phyloP scores from a whole-genome alignment of 1,140 invertebrate genomes.

The Rhizoglyphus robini region DNA sequence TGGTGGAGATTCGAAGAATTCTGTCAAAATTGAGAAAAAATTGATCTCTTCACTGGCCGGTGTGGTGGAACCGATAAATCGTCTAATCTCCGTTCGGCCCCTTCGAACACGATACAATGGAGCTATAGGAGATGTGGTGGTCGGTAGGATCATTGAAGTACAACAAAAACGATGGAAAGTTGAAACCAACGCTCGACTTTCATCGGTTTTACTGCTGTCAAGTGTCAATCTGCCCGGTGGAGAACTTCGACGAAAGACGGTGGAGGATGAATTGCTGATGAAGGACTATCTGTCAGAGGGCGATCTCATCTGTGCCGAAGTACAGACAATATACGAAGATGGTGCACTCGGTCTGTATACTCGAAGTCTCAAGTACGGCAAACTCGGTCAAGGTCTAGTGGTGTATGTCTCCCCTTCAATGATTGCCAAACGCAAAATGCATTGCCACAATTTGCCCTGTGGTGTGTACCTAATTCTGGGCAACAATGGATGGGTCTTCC shows the following conservation, averaged over 20 bases:
- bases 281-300: constrained; percentile 84
- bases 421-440: constrained; percentile 82
- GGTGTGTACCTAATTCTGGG: constrained; percentile 84
- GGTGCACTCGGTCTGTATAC: constrained; percentile 86
- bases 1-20: not conserved
- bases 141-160: constrained; percentile 81
- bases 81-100: constrained; percentile 76
- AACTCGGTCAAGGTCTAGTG: constrained; percentile 72
- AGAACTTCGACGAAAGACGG: constrained; percentile 76
- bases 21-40: constrained; percentile 44
- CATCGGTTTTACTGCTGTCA: constrained; percentile 73
- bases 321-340: constrained; percentile 80
- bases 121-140: constrained; percentile 91
- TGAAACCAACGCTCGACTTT: constrained; percentile 76
- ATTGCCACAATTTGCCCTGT: constrained; percentile 83
- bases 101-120: constrained; percentile 60
- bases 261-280: constrained; percentile 97
- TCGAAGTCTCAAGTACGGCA: constrained; percentile 91
- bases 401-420: constrained; percentile 83
- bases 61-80: constrained; percentile 81
- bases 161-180: constrained; percentile 83
- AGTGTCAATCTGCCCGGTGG: constrained; percentile 94
- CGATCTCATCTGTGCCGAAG: constrained; percentile 81
- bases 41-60: constrained; percentile 86
- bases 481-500: constrained; percentile 94